Percentiles rank a stretch among this genome's conserved stretches.
Conservation (phyloP, 2,113 vertebrate species). For the Stegostoma tigrinum region DNA sequence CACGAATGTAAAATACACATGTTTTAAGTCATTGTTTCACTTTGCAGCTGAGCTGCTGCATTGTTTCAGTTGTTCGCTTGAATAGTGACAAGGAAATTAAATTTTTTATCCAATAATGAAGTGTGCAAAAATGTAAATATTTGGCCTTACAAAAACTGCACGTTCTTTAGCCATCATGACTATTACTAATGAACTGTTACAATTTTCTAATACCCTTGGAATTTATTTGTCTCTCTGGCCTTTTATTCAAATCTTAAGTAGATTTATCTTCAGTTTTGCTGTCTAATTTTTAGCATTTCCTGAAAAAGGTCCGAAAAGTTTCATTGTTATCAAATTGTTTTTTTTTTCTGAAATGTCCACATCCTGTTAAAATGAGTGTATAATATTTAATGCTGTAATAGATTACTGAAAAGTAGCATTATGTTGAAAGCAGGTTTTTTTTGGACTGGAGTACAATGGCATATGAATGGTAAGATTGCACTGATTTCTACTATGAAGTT, state of each 20-base stretch:
- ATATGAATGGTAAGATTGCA: background rate
- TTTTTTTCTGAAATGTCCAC: background rate
- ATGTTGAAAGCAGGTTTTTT: background rate
- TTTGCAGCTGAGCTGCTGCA: background rate
- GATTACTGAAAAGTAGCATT: too few species aligned
- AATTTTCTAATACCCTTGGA: background rate
- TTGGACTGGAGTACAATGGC: background rate
- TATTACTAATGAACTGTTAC: background rate
- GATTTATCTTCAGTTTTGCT: background rate
- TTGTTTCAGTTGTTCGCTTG: background rate
- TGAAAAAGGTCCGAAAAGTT: background rate
- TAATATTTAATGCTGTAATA: background rate
- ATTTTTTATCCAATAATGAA: background rate
- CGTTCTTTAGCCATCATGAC: background rate
- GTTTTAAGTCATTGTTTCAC: background rate
- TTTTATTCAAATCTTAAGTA: background rate
- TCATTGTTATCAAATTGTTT: background rate
- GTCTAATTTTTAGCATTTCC: background rate
- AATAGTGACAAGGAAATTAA: background rate
- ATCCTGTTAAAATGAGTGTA: background rate
- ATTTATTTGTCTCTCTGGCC: background rate
- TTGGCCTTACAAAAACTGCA: background rate
- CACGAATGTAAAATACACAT: background rate
- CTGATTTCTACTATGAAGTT: background rate
- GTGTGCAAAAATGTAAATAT: background rate